Evolutionary conservation across 2,888 invertebrate genomes (phyloP), one percentile per base, ranked within the genome.

Genomic region (Phyllotreta cruciferae): DNA sequence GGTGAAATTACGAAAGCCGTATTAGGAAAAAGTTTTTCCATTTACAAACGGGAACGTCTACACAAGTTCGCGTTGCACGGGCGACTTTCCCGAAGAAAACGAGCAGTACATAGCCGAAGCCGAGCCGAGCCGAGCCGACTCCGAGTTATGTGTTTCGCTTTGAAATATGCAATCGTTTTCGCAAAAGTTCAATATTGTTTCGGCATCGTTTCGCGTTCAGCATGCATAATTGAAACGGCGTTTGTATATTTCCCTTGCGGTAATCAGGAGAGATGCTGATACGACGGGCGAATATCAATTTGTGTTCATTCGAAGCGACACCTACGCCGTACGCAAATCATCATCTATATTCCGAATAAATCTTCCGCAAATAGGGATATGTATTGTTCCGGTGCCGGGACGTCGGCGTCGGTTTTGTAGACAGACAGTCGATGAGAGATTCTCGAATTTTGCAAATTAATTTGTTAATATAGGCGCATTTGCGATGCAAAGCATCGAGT

Each of bases 161-260:
- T 35, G 35, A 34, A 49, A 35, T 41, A 24, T 24, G 14, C 8
- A 49, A 49, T 36, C 10, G 35, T 52, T 56, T 35, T 39, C 37
- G 34, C 50, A 57, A 57, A 62, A 56, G 53, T 62, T 52, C 57
- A 62, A 62, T 56, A 62, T 62, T 62, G 62, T 62, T 62, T 57
- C 53, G 52, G 47, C 57, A 62, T 42, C 56, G 62, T 50, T 62
- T 56, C 52, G 56, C 56, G 62, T 57, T 44, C 39, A 39, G 47
- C 62, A 62, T 62, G 62, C 56, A 62, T 62, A 62, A 62, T 62
- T 62, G 56, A 62, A 35, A 62, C 8, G 13, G 36, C 39, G 53
- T 39, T 24, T 24, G 24, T 57, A 38, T 45, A 53, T 62, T 57
- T 62, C 57, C 58, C 50, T 45, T 11, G 56, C 56, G 57, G 62